Base-by-base conservation (phyloP, 2,888 invertebrate species). In the Fabriciana adippe region DNA sequence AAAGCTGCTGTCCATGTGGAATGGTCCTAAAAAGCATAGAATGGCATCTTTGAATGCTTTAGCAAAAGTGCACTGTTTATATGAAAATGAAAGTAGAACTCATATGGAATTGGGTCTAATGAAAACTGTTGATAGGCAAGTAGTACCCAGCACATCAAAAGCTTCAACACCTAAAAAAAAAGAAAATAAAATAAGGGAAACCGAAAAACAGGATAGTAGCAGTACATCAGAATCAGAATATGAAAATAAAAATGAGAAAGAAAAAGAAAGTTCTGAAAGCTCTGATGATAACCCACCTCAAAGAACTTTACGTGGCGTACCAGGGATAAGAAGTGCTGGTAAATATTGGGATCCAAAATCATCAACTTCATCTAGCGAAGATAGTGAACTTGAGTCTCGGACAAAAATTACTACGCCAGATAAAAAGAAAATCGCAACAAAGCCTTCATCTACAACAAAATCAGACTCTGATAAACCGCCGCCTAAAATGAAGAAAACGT, bases 51-150 rank as follows among this genome's bases (percentile, higher is more conserved):
- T 98, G 45, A 98, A 98, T 82, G 98, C 98, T 0, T 86, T 96
- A 75, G 97, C 97, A 35, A 97, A 97, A 92, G 97, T 98, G 2
- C 97, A 97, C 83, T 97, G 97, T 80, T 93, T 98, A 31, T 97
- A 97, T 80, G 97, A 97, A 86, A 97, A 97, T 82, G 97, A 97
- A 88, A 95, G 96, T 62, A 93, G 96, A 61, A 95, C 95, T 0
- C 96, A 95, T 70, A 94, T 96, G 80, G 94, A 94, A 78, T 77
- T 94, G 71, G 94, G 94, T 0, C 80, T 93, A 54, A 91, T 93
- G 89, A 92, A 87, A 81, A 93, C 92, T 26, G 75, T 92, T 56
- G 90, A 92, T 53, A 81, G 90, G 70, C 93, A 92, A 76, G 73
- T 83, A 15, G 81, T 92, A 62, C 93, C 94, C 50, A 93, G 93